Evolutionary conservation across 37 sponge, comb jelly and placozoan species (phyloP).

Genomic region (Lycopodina hypogea): DNA sequence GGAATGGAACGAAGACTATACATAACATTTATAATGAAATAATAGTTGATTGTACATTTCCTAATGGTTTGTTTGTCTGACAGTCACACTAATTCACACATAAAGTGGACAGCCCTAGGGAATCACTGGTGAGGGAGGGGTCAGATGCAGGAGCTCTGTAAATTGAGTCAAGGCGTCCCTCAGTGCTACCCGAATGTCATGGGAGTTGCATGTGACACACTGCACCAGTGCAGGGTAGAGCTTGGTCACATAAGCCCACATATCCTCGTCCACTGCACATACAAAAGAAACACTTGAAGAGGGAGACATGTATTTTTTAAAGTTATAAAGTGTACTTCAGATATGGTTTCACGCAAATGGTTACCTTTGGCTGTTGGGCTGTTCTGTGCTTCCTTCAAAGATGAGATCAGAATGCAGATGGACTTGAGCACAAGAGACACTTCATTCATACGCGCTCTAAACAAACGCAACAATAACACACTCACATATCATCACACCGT

Average conservation of each 20-base stretch:
- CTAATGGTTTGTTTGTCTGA: not conserved
- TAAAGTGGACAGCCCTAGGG: not conserved
- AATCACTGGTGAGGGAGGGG: not conserved
- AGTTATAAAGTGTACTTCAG: too few relatives aligned
- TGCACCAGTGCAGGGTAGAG: slow-evolving; percentile 82
- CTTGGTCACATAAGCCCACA: slow-evolving; percentile 67
- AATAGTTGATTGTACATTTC: not conserved
- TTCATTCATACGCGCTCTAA: slow-evolving; percentile 58
- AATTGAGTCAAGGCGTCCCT: slow-evolving; percentile 55
- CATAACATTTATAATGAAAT: too few relatives aligned
- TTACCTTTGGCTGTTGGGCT: slow-evolving; percentile 35
- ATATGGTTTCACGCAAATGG: not conserved
- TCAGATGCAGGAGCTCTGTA: slow-evolving; percentile 36
- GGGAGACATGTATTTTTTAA: too few relatives aligned
- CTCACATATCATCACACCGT: too few relatives aligned
- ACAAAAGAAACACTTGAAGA: not conserved
- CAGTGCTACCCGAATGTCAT: slow-evolving; percentile 61
- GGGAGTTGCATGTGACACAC: slow-evolving; percentile 85
- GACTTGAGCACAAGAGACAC: slow-evolving; percentile 81
- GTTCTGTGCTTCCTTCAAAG: slow-evolving; percentile 62
- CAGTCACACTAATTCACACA: not conserved
- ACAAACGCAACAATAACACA: not conserved
- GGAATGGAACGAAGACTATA: too few relatives aligned
- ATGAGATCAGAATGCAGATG: slow-evolving; percentile 48
- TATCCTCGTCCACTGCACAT: slow-evolving; percentile 51